Evolutionary conservation across 1,140 invertebrate species (phyloP).

Genomic region (Drosophila repletoides): DNA sequence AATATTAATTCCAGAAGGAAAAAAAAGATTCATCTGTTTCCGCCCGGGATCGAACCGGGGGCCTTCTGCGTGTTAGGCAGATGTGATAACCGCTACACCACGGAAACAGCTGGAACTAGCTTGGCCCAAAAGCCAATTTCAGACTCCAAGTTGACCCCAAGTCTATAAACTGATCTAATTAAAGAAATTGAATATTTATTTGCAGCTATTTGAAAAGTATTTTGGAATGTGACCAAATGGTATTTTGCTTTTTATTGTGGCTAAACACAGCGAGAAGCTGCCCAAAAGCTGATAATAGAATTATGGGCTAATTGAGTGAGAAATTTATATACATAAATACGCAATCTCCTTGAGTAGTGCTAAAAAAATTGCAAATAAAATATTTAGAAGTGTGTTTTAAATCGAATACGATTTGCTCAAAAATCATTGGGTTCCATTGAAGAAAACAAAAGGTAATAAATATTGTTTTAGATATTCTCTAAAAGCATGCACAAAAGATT

Average conservation of each 20-base stretch:
- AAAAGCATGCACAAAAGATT: background rate
- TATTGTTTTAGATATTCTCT: background rate
- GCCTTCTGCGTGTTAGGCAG: constrained; percentile 82
- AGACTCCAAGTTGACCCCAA: background rate
- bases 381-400: background rate
- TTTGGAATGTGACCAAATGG: constrained; percentile 38
- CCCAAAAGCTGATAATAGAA: constrained; percentile 40
- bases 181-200: constrained; percentile 19
- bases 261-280: constrained; percentile 9
- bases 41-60: constrained; percentile 82
- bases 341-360: constrained; percentile 4
- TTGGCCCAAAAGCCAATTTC: constrained; percentile 26
- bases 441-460: constrained; percentile 12
- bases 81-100: constrained; percentile 81
- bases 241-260: constrained; percentile 22
- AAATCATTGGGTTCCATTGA: background rate
- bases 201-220: constrained; percentile 42
- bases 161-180: constrained; percentile 25
- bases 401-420: background rate
- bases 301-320: constrained; percentile 30
- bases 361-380: background rate
- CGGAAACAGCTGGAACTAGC: constrained; percentile 26
- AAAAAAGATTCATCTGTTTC: constrained; percentile 58
- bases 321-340: constrained; percentile 24
- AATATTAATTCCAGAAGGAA: background rate